phyloP scores from a whole-genome alignment of 2,113 vertebrate genomes.

The Ammodramus savannarum region DNA sequence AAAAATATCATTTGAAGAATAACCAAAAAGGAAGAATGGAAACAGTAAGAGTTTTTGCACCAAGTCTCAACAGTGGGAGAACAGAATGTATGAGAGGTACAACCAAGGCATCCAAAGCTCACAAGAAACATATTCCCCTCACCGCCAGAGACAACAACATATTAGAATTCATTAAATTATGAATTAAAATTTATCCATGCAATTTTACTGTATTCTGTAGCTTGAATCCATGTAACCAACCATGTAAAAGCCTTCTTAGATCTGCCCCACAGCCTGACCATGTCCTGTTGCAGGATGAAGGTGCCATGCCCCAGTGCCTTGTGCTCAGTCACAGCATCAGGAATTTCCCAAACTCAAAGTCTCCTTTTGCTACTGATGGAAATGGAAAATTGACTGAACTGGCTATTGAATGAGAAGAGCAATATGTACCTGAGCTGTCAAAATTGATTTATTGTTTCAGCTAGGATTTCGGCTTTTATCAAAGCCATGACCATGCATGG shows the following conservation, averaged over 20 bases:
- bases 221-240: not conserved
- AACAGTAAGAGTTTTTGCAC: not conserved
- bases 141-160: accelerated
- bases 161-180: not conserved
- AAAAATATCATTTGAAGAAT: not conserved
- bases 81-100: not conserved
- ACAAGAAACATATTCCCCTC: accelerated
- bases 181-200: not conserved
- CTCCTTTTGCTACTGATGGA: not conserved
- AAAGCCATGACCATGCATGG: not conserved
- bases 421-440: not conserved
- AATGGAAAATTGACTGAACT: not conserved
- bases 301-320: not conserved
- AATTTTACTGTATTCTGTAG: not conserved
- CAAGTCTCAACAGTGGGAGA: not conserved
- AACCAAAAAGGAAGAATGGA: not conserved
- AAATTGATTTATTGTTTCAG: not conserved
- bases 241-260: not conserved
- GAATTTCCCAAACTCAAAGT: not conserved
- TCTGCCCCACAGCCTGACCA: not conserved
- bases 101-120: not conserved
- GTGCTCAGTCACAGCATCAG: not conserved
- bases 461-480: not conserved
- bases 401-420: not conserved
- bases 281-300: not conserved